A percentile compares a stretch with the other conserved stretches of the same genome.
Evolutionary conservation across 2,797 vertebrate genomes (phyloP).

Genomic region (Parotocinclus haroldoi): DNA sequence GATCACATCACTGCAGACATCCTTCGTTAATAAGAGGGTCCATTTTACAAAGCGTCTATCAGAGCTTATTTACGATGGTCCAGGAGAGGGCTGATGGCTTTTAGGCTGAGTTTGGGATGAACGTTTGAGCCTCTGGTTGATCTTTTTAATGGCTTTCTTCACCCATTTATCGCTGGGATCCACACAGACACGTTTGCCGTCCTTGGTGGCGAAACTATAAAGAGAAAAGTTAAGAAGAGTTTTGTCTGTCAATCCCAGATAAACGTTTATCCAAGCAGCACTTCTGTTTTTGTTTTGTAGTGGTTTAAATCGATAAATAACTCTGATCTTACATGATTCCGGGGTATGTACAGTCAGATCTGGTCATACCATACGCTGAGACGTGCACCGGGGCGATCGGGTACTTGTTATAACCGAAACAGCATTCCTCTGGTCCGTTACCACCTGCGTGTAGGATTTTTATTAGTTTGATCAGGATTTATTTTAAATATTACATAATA

Average conservation of each 20-base stretch:
- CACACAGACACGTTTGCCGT: neutral
- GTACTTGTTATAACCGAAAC: neutral
- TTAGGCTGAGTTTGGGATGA: neutral
- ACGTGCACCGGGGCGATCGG: neutral
- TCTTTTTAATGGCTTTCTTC: neutral
- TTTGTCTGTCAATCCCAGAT: too few relatives aligned
- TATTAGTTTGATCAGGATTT: too few relatives aligned
- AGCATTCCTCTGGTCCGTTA: slow-evolving; percentile 6
- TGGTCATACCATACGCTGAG: neutral
- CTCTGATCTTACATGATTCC: slow-evolving; percentile 36
- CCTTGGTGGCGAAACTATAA: neutral
- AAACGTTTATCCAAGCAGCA: too few relatives aligned
- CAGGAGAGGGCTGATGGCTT: too few relatives aligned
- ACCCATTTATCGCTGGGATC: neutral
- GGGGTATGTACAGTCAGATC: neutral
- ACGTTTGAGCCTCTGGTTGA: too few relatives aligned
- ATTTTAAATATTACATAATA: too few relatives aligned
- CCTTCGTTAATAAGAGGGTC: too few relatives aligned
- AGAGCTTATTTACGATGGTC: too few relatives aligned
- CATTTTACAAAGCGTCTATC: too few relatives aligned
- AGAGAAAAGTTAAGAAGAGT: neutral
- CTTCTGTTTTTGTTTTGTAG: too few relatives aligned
- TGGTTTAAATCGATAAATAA: too few relatives aligned
- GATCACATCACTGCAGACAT: too few relatives aligned
- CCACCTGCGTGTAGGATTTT: slow-evolving; percentile 1